phyloP scores from a whole-genome alignment of 2,797 vertebrate species.

The Alauda arvensis region DNA sequence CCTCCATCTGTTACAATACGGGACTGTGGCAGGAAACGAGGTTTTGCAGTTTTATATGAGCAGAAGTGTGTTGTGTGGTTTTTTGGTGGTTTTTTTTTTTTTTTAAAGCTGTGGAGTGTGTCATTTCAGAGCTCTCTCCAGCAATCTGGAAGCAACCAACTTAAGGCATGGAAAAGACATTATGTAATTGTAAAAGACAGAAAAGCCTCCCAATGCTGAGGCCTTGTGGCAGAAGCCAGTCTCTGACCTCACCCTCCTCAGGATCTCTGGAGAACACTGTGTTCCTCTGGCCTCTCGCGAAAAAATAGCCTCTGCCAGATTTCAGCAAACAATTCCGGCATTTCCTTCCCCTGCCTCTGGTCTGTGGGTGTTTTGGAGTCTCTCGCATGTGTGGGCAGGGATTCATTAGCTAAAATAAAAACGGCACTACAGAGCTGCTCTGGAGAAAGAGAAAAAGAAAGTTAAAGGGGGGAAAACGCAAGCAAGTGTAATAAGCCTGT shows the following conservation, averaged over 20 bases:
- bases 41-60: slow-evolving; percentile 54
- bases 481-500: slow-evolving; percentile 17
- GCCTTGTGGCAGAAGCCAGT: slow-evolving; percentile 41
- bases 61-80: slow-evolving; percentile 34
- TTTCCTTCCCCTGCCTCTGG: slow-evolving; percentile 60
- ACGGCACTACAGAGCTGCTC: slow-evolving; percentile 8
- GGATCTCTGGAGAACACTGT: slow-evolving; percentile 55
- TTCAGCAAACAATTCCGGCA: slow-evolving; percentile 58
- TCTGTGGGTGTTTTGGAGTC: slow-evolving; percentile 62
- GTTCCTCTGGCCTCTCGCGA: slow-evolving; percentile 35
- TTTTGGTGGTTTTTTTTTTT: background rate
- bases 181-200: slow-evolving; percentile 58
- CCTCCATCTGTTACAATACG: slow-evolving; percentile 54
- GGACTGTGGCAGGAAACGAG: slow-evolving; percentile 59
- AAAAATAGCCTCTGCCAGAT: slow-evolving; percentile 46
- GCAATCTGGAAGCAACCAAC: slow-evolving; percentile 54
- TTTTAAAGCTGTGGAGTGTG: slow-evolving; percentile 21
- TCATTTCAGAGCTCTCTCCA: slow-evolving; percentile 47
- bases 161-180: slow-evolving; percentile 64
- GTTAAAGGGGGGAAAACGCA: background rate
- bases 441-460: background rate
- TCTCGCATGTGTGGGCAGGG: slow-evolving; percentile 54
- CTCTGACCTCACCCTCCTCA: slow-evolving; percentile 44
- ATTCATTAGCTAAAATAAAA: slow-evolving; percentile 67
- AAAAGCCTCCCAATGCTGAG: slow-evolving; percentile 25